A percentile compares a stretch with the other conserved stretches of the same genome.
Conservation (phyloP, 2,888 invertebrate species). For the Ophion ellenae region DNA sequence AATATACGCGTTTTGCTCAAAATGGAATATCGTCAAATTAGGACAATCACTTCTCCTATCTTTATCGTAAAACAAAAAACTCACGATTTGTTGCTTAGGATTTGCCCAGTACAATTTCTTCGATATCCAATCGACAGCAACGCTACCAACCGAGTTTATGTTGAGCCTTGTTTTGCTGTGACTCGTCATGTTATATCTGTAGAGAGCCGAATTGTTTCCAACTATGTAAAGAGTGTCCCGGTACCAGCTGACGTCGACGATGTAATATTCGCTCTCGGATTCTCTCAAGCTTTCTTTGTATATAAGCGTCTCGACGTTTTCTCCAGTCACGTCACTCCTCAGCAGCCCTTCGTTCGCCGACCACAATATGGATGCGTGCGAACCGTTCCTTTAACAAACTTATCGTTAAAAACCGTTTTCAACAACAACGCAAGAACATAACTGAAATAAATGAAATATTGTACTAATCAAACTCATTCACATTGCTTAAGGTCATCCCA, state of each 20-base stretch:
- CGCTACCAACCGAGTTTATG: slow-evolving; percentile 90
- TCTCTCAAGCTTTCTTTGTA: slow-evolving; percentile 87
- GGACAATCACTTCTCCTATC: neutral
- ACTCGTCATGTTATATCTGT: slow-evolving; percentile 89
- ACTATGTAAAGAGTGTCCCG: slow-evolving; percentile 90
- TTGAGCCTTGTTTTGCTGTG: slow-evolving; percentile 86
- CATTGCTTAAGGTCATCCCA: no score
- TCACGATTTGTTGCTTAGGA: slow-evolving; percentile 92
- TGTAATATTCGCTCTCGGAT: slow-evolving; percentile 84
- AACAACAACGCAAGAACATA: neutral
- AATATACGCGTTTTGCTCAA: no score
- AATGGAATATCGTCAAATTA: neutral
- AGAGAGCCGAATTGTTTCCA: slow-evolving; percentile 89
- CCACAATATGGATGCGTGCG: slow-evolving; percentile 89
- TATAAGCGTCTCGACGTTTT: slow-evolving; percentile 89
- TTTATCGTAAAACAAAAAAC: slow-evolving; percentile 69
- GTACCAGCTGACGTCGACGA: slow-evolving; percentile 91
- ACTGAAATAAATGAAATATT: neutral
- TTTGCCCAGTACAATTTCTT: slow-evolving; percentile 96
- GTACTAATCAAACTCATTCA: neutral
- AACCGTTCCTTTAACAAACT: slow-evolving; percentile 83
- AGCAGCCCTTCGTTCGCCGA: slow-evolving; percentile 90
- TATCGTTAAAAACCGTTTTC: neutral
- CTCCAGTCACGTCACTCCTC: slow-evolving; percentile 93
- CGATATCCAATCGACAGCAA: slow-evolving; percentile 96